Evolutionary conservation across 1,140 invertebrate species (phyloP), one percentile per base, ranked within the genome.

Genomic region (Rhagoletis zephyria): DNA sequence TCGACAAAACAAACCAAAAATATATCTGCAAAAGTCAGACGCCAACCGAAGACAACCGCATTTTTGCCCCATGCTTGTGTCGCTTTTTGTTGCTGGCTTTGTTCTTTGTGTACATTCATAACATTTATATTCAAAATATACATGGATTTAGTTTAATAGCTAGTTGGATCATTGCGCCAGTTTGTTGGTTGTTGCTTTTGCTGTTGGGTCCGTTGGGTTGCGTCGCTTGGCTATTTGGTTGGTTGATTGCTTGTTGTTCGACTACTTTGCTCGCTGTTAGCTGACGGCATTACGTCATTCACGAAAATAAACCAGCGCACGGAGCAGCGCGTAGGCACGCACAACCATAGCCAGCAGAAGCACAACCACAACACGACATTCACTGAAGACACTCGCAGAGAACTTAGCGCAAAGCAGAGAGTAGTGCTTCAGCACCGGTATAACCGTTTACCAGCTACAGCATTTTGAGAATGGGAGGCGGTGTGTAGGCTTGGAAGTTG

Each of bases 251-350:
- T 19, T 14, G 40, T 74, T 74, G 67, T 74, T 42, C 40, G 67
- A 70, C 74, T 81, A n/a, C 74, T 81, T 81, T 30, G 48, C 74
- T 81, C 45, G 48, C 74, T 81, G 3, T 6, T 56, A 45, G 85
- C 51, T 86, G 40, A 19, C 16, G 40, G 85, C 85, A 60, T 86
- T 86, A 86, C 85, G 85, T 86, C 85, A 86, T 65, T 86, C 85
- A 86, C 85, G n/a, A 60, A 86, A 86, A 86, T 86, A 86, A 65
- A 81, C 74, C 74, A 81, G 45, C 48, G 42, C 48, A 81, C 45
- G 74, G 74, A 19, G 45, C 16, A 81, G 74, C 45, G 74, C 19
- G 74, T 56, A 81, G 74, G 74, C 74, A 81, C 74, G 74, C 74
- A 56, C 10, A 81, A 56, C 61, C n/a, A 63, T 10, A 56, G 10